Conservation (phyloP, 1,140 invertebrate species). For the Meloidogyne exigua region DNA sequence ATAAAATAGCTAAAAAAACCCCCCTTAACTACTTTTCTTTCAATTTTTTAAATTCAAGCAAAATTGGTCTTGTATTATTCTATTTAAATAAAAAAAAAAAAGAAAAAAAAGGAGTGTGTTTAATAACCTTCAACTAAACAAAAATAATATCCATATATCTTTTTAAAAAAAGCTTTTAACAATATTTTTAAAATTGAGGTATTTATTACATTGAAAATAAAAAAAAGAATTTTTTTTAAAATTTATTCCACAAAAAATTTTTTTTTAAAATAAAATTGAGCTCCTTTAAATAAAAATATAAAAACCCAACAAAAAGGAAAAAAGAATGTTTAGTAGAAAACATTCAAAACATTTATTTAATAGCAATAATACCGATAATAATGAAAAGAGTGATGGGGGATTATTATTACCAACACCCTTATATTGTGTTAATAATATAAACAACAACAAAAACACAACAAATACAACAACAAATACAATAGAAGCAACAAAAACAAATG, state of each 20-base stretch:
- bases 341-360: background rate
- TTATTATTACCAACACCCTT: background rate
- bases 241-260: background rate
- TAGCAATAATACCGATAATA: background rate
- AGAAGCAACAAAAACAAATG: background rate
- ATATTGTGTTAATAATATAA: background rate
- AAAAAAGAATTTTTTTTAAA: background rate
- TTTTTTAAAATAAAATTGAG: background rate
- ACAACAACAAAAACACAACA: background rate
- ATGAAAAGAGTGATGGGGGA: background rate
- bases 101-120: background rate
- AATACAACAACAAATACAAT: background rate
- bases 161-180: background rate
- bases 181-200: background rate
- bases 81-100: no score
- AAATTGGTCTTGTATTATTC: slow-evolving; percentile 2
- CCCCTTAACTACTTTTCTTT: background rate
- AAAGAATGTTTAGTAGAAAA: background rate
- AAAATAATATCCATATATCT: background rate
- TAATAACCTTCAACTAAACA: background rate
- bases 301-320: no score
- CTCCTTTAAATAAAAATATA: background rate
- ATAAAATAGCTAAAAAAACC: background rate
- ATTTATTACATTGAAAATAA: background rate
- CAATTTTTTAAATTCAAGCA: background rate